Conservation (phyloP, 2,888 invertebrate genomes). For the Hirtodrosophila trivittata region DNA sequence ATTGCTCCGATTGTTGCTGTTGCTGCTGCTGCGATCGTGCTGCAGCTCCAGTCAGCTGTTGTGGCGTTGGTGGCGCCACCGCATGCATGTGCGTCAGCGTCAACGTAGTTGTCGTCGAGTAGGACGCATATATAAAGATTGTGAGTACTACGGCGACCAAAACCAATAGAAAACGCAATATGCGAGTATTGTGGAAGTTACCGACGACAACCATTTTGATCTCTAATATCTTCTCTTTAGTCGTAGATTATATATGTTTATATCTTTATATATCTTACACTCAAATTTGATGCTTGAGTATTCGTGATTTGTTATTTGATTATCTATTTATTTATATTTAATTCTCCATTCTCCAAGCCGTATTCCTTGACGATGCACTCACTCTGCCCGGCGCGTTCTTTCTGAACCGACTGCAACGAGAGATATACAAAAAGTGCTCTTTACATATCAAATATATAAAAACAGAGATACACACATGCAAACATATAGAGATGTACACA, state of each 20-base stretch:
- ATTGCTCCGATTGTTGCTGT: conserved; percentile 5
- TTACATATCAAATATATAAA: conserved; percentile 30
- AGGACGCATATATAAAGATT: conserved; percentile 85
- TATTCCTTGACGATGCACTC: conserved; percentile 1
- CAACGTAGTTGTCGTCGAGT: conserved; percentile 82
- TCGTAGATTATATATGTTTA: no score
- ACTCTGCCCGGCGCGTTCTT: conserved; percentile 13
- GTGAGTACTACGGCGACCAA: conserved; percentile 83
- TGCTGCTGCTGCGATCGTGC: conserved; percentile 21
- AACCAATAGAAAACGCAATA: conserved; percentile 84
- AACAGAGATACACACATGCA: no score
- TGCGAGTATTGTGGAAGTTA: conserved; percentile 83
- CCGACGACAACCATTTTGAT: conserved; percentile 64
- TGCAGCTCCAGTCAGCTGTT: conserved; percentile 34
- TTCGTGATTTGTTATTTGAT: conserved; percentile 5
- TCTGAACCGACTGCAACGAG: conserved; percentile 51
- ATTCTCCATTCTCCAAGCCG: neutral
- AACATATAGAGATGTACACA: no score
- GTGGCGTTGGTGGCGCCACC: conserved; percentile 39
- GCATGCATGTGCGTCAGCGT: conserved; percentile 75
- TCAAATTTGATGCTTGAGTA: conserved; percentile 23
- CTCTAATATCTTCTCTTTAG: neutral
- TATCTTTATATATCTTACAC: conserved; percentile 14
- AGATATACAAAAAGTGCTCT: conserved; percentile 29
- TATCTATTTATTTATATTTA: conserved; percentile 3